phyloP scores from a whole-genome alignment of 2,113 vertebrate genomes.

The Columbina picui region DNA sequence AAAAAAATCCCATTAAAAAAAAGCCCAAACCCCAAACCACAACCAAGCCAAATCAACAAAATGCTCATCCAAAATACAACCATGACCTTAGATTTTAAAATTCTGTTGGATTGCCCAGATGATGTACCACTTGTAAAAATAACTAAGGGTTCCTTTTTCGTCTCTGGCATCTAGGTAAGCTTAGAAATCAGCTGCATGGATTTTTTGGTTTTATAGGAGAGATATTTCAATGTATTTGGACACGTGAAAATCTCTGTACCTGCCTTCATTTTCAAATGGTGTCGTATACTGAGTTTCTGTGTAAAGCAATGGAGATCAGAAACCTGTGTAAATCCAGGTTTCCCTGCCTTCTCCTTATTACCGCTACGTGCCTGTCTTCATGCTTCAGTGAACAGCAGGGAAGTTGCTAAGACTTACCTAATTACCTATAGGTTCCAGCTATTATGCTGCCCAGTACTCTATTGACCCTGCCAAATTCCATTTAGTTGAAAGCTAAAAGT shows the following conservation, averaged over 20 bases:
- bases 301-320: background rate
- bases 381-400: background rate
- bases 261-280: background rate
- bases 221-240: background rate
- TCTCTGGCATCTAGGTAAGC: background rate
- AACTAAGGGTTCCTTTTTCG: background rate
- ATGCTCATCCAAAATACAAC: background rate
- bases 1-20: no score
- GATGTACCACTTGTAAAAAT: background rate
- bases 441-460: background rate
- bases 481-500: background rate
- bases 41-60: background rate
- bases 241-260: background rate
- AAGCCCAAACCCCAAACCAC: no score
- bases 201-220: background rate
- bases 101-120: background rate
- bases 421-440: constrained; percentile 18
- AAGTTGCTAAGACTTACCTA: background rate
- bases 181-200: background rate
- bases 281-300: background rate
- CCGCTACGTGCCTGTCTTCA: background rate
- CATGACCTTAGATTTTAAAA: background rate
- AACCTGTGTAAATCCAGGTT: background rate
- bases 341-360: background rate
- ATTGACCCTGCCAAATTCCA: background rate